Evolutionary conservation across 2,888 invertebrate genomes (phyloP).

Genomic region (Oxycera nigricornis): DNA sequence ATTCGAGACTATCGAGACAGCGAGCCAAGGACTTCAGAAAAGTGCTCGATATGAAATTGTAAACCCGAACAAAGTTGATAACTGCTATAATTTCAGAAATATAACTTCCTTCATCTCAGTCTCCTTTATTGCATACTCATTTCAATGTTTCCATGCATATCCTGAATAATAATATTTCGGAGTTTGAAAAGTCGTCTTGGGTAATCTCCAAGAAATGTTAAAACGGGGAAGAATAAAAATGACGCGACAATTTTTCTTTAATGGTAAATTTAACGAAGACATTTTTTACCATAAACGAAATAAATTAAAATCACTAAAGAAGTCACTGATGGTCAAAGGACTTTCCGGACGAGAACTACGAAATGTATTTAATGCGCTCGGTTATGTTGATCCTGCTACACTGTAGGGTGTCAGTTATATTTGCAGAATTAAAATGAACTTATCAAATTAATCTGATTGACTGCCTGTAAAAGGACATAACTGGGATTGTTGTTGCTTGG

Average conservation of each 20-base stretch:
- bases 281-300: neutral
- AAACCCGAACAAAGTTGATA: neutral
- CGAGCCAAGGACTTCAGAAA: neutral
- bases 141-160: neutral
- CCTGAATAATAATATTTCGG: neutral
- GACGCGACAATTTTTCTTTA: slow-evolving; percentile 7
- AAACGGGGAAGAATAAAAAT: neutral
- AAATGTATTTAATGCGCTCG: no score
- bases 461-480: neutral
- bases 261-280: slow-evolving; percentile 13
- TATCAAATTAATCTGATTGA: no score
- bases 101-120: neutral
- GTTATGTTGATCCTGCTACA: no score
- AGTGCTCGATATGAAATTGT: slow-evolving; percentile 2
- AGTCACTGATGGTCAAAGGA: neutral
- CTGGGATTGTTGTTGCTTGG: neutral
- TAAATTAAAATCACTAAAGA: neutral
- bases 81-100: neutral
- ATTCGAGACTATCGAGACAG: neutral
- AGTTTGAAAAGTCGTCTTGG: neutral
- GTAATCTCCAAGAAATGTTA: neutral
- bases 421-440: no score
- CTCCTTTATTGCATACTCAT: neutral
- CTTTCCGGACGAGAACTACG: no score
- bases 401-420: no score